A percentile compares a stretch with the other conserved stretches of the same genome.
These are phyloP conservation scores for Cyprinodon brontotheroides DNA, from an alignment of 2,113 vertebrate genomes.

Conservation along the genomic window DNA sequence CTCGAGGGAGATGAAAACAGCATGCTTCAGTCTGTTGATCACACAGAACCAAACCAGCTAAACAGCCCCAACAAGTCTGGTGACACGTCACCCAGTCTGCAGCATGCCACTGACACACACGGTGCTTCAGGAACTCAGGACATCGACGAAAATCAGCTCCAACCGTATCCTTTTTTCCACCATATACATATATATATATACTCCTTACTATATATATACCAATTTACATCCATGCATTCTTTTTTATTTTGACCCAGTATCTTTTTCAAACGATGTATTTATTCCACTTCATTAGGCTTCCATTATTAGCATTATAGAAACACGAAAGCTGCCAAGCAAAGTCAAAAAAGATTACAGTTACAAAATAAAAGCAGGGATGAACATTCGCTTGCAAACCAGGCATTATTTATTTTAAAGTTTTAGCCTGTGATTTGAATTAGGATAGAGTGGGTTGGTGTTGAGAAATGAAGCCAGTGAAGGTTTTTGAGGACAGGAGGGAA, in stretches of 20 bases:
- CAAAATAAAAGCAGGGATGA: no score
- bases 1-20: constrained; percentile 23
- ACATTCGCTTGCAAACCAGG: no score
- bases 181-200: no score
- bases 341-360: no score
- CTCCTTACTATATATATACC: background rate
- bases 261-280: background rate
- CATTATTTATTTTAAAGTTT: no score
- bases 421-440: no score
- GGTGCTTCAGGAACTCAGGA: constrained; percentile 9
- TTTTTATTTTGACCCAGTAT: background rate
- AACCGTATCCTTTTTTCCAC: constrained; percentile 96
- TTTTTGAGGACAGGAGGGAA: no score
- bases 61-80: background rate
- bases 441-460: no score
- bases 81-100: constrained; percentile 5
- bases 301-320: no score
- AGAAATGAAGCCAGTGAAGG: no score
- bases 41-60: background rate
- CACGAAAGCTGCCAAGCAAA: no score
- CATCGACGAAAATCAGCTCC: constrained; percentile 18
- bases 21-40: background rate
- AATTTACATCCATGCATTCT: background rate
- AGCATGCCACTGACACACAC: background rate
- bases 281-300: background rate